Percentiles rank a stretch among this genome's conserved stretches.
These are phyloP conservation scores for Psix sp. DNA, from an alignment of 1,140 invertebrate species.

Conservation along the genomic window DNA sequence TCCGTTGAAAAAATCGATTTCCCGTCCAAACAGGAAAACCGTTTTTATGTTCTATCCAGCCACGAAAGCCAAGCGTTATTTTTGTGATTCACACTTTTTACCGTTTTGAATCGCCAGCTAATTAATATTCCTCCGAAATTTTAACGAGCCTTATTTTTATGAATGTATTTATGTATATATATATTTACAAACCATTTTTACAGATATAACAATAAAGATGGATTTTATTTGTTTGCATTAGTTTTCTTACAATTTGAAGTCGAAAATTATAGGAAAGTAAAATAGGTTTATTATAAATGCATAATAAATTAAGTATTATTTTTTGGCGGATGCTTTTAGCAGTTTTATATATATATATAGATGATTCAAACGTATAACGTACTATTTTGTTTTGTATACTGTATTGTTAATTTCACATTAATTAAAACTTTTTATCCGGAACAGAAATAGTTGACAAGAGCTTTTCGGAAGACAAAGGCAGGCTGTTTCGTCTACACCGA, in stretches of 20 bases:
- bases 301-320: too few relatives aligned
- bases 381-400: not conserved
- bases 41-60: constrained; percentile 19
- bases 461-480: constrained; percentile 11
- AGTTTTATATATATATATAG: too few relatives aligned
- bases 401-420: constrained; percentile 25
- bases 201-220: too few relatives aligned
- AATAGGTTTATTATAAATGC: too few relatives aligned
- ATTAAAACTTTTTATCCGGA: constrained; percentile 15
- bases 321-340: too few relatives aligned
- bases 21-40: constrained; percentile 40
- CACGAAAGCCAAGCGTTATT: constrained; percentile 14
- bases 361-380: too few relatives aligned
- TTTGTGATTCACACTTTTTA: constrained; percentile 27
- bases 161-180: too few relatives aligned
- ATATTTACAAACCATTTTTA: too few relatives aligned
- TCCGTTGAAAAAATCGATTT: constrained; percentile 46
- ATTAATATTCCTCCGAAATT: constrained; percentile 32
- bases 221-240: too few relatives aligned
- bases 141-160: too few relatives aligned
- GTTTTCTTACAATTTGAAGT: too few relatives aligned
- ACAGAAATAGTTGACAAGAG: constrained; percentile 13
- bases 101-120: constrained; percentile 30
- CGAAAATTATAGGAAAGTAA: too few relatives aligned
- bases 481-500: constrained; percentile 6